Evolutionary conservation across 2,113 vertebrate genomes (phyloP).

Genomic region (Menura novaehollandiae): DNA sequence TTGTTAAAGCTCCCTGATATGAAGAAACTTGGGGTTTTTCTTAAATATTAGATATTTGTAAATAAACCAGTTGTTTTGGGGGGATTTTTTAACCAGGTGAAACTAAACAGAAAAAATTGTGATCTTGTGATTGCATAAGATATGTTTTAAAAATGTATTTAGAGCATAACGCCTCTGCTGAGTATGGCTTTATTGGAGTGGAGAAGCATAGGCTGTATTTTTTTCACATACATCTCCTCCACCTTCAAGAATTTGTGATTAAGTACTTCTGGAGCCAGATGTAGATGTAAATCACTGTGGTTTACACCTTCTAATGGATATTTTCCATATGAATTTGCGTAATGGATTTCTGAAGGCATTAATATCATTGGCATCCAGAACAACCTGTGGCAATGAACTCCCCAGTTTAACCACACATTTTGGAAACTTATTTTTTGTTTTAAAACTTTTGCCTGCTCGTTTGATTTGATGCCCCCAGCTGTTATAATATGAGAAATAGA

Average conservation of each 20-base stretch:
- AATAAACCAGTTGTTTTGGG: not conserved
- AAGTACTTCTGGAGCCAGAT: not conserved
- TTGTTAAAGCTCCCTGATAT: not conserved
- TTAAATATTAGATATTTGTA: not conserved
- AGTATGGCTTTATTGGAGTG: fast-evolving
- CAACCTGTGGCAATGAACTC: not conserved
- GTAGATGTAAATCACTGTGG: not conserved
- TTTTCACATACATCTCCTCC: not conserved
- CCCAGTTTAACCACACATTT: not conserved
- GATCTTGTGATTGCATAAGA: not conserved
- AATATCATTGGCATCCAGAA: not conserved
- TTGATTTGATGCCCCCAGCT: not conserved
- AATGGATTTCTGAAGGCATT: not conserved
- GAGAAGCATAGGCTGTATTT: not conserved
- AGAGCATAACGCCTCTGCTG: fast-evolving
- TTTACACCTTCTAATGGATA: not conserved
- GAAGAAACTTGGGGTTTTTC: not conserved
- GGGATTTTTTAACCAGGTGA: not conserved
- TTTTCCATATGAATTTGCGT: not conserved
- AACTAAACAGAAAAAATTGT: not conserved
- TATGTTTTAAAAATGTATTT: fast-evolving
- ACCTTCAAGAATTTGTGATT: not conserved
- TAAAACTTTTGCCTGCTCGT: not conserved
- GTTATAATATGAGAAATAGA: not conserved
- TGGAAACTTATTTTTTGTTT: not conserved